Base-by-base conservation (phyloP, 2,113 vertebrate genomes). In the Muntiacus reevesi region DNA sequence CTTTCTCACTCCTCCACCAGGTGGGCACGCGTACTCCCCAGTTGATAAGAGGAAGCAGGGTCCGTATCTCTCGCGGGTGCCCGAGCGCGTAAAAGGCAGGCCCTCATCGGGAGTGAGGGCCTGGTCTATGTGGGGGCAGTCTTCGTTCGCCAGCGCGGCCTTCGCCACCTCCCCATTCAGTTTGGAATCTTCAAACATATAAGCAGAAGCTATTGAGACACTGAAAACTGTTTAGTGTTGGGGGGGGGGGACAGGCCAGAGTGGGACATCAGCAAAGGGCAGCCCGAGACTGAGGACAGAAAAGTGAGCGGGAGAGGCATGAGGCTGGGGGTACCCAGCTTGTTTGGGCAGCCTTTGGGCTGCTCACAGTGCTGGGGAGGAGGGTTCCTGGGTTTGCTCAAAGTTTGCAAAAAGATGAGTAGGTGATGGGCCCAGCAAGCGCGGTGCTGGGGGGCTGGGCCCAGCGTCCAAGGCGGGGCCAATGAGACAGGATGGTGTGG, bases 111-210 rank as follows among this genome's bases (percentile, higher is more conserved):
- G 99, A 97, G 99, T 99, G 99, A 99, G 99, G 98, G 99, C 99
- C 99, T 99, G 99, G 99, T 99, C 99, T 99, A 99, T 99, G 98
- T 99, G 99, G 98, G 99, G 99, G 98, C 99, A 99, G 98, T 99
- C 99, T 99, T 99, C 99, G 83, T 99, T 99, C 98, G 99, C 99
- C 99, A 99, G 99, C 98, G 99, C 99, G 96, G 99, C 99, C 97
- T 99, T 99, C 98, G 99, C 99, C 98, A 99, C 99, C 98, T 99
- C 99, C 95, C 99, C 99, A 95, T 99, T 99, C 99, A 99, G 99
- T 99, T 99, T 99, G 99, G 99, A 99, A 99, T 99, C 99, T 99
- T 99, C 98, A 99, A 98, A 99, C 99, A 99, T 99, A 99, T 99
- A 99, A 99, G 99, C 99, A 99, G 98, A 99, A 99, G 98, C 99